These are phyloP conservation scores for Coregonus sp. DNA, from an alignment of 2,797 vertebrate genomes.

Conservation along the genomic window DNA sequence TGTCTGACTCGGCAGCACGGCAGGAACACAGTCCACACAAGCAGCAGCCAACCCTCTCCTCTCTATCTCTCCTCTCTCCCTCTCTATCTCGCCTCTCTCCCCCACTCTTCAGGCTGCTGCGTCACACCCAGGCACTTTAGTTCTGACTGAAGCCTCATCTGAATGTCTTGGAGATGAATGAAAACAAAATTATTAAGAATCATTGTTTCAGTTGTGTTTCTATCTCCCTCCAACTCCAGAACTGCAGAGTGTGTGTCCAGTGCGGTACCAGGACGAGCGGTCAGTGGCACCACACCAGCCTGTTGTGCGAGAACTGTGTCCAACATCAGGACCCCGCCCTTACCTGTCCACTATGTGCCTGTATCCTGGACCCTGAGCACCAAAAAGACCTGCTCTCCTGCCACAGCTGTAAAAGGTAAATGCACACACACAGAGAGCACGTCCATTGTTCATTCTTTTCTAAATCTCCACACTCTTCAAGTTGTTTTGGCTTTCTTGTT, in stretches of 20 bases:
- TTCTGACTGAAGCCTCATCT: slow-evolving; percentile 29
- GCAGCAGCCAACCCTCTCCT: neutral
- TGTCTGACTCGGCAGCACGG: slow-evolving; percentile 46
- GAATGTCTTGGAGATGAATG: slow-evolving; percentile 8
- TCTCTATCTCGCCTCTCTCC: slow-evolving; percentile 16
- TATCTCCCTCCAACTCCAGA: slow-evolving; percentile 72
- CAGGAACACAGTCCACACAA: no score
- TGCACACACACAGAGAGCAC: neutral
- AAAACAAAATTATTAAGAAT: slow-evolving; percentile 9
- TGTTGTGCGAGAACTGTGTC: slow-evolving; percentile 93
- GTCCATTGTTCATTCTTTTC: neutral
- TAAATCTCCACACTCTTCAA: no score
- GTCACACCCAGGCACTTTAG: slow-evolving; percentile 24
- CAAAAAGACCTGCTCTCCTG: slow-evolving; percentile 92
- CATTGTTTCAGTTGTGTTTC: slow-evolving; percentile 33
- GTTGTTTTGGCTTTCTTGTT: neutral
- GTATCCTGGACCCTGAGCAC: slow-evolving; percentile 83
- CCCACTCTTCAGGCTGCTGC: neutral
- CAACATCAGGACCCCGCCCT: slow-evolving; percentile 86
- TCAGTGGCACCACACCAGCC: slow-evolving; percentile 94
- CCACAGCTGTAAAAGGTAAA: slow-evolving; percentile 92
- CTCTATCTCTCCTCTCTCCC: slow-evolving; percentile 17
- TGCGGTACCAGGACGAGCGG: slow-evolving; percentile 90
- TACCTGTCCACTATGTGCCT: slow-evolving; percentile 88
- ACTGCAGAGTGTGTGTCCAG: slow-evolving; percentile 93